These are phyloP conservation scores for Neofelis nebulosa DNA, from an alignment of 2,113 vertebrate genomes.

Conservation along the genomic window DNA sequence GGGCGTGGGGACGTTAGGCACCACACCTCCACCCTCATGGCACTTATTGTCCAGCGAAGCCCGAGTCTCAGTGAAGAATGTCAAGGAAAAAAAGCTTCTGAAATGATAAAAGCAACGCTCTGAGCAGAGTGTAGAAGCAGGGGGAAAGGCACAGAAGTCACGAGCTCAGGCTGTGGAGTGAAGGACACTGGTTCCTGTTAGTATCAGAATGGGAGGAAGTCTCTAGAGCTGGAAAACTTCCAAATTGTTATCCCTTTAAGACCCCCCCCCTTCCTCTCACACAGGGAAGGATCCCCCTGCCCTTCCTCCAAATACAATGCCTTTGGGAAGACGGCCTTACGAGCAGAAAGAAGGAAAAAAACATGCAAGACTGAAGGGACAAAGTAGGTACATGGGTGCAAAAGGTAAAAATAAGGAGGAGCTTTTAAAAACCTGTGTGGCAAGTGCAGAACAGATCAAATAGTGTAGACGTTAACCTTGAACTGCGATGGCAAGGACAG, in stretches of 20 bases:
- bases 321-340: background rate
- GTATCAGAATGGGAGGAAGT: background rate
- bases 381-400: background rate
- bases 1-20: rapidly evolving
- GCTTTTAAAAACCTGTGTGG: background rate
- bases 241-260: background rate
- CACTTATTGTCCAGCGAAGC: background rate
- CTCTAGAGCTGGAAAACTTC: background rate
- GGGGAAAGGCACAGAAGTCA: background rate
- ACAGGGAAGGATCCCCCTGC: background rate
- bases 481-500: background rate
- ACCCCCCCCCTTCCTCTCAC: background rate
- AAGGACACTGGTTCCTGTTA: background rate
- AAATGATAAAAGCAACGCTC: no score
- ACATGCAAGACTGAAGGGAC: background rate
- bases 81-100: background rate
- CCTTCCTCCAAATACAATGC: background rate
- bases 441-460: background rate
- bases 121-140: rapidly evolving
- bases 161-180: rapidly evolving
- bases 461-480: background rate
- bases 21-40: background rate
- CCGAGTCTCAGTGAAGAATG: rapidly evolving
- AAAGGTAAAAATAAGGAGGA: background rate
- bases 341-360: background rate